A percentile compares a stretch with the other conserved stretches of the same genome.
Evolutionary conservation across 2,797 vertebrate genomes (phyloP).

Genomic region (Aeoliscus strigatus): DNA sequence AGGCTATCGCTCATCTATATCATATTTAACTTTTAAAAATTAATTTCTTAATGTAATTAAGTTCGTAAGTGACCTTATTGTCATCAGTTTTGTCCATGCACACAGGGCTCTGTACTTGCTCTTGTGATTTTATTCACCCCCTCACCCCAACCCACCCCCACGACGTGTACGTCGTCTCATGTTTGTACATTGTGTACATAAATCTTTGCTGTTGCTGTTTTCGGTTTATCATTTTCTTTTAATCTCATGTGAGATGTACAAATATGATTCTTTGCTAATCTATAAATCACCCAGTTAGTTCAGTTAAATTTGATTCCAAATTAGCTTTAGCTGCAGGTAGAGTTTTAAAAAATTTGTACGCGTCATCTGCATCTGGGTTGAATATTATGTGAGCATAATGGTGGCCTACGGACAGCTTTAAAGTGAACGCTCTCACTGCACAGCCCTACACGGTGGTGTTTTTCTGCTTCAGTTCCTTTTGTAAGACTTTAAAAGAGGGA

Average conservation of each 20-base stretch:
- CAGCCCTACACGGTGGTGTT: conserved; percentile 80
- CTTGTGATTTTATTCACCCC: conserved; percentile 40
- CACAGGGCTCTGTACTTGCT: conserved; percentile 45
- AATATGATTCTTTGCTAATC: conserved; percentile 84
- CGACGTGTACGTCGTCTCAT: conserved; percentile 49
- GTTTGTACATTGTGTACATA: conserved; percentile 82
- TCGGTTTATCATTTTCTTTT: conserved; percentile 50
- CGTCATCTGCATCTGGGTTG: conserved; percentile 65
- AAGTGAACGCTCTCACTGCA: conserved; percentile 77
- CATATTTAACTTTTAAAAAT: conserved; percentile 60
- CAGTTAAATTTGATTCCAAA: conserved; percentile 70
- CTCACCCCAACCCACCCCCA: conserved; percentile 19
- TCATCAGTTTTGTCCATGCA: conserved; percentile 52
- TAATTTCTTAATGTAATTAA: conserved; percentile 67
- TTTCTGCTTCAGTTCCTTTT: conserved; percentile 64
- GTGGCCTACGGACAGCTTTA: conserved; percentile 67
- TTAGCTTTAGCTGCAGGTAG: conserved; percentile 64
- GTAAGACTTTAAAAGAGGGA: conserved; percentile 76
- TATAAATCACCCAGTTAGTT: conserved; percentile 78
- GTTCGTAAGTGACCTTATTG: conserved; percentile 76
- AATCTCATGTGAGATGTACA: conserved; percentile 76
- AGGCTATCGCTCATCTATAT: conserved; percentile 63
- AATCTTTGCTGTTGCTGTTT: conserved; percentile 68
- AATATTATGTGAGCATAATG: conserved; percentile 57
- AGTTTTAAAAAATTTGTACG: conserved; percentile 50